phyloP scores from a whole-genome alignment of 1,140 invertebrate genomes.

The Psilanteris sp. region DNA sequence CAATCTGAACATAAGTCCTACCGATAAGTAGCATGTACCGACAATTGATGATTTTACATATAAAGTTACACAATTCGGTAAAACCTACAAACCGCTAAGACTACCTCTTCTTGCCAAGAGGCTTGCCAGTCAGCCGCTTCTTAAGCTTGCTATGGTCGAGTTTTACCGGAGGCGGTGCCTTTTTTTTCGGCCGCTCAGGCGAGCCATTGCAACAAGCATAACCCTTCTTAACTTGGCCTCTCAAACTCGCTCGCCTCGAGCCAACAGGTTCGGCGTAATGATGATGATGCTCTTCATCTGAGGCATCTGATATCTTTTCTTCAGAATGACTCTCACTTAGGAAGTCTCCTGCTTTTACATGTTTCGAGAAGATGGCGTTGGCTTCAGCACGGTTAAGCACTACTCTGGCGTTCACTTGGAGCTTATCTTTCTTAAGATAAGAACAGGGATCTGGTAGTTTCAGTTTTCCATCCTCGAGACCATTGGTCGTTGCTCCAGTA shows the following conservation, averaged over 20 bases:
- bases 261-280: slow-evolving; percentile 68
- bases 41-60: slow-evolving; percentile 47
- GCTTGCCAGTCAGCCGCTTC: slow-evolving; percentile 71
- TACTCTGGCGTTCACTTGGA: slow-evolving; percentile 71
- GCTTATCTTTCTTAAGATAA: slow-evolving; percentile 71
- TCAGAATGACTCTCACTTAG: slow-evolving; percentile 59
- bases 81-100: slow-evolving; percentile 71
- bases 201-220: slow-evolving; percentile 81
- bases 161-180: slow-evolving; percentile 63
- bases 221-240: slow-evolving; percentile 80
- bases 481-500: slow-evolving; percentile 67
- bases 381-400: slow-evolving; percentile 71
- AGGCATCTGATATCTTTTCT: slow-evolving; percentile 73
- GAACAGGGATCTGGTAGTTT: slow-evolving; percentile 63
- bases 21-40: background rate
- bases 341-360: slow-evolving; percentile 60
- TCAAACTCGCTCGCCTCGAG: slow-evolving; percentile 78
- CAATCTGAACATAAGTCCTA: background rate
- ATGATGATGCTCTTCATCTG: slow-evolving; percentile 73
- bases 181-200: slow-evolving; percentile 76
- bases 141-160: slow-evolving; percentile 72
- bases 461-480: slow-evolving; percentile 67
- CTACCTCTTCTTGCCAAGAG: slow-evolving; percentile 78
- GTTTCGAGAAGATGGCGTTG: slow-evolving; percentile 62
- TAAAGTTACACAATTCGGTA: slow-evolving; percentile 51